These are phyloP conservation scores for Silurus asotus DNA, from an alignment of 2,113 vertebrate genomes.

Conservation along the genomic window DNA sequence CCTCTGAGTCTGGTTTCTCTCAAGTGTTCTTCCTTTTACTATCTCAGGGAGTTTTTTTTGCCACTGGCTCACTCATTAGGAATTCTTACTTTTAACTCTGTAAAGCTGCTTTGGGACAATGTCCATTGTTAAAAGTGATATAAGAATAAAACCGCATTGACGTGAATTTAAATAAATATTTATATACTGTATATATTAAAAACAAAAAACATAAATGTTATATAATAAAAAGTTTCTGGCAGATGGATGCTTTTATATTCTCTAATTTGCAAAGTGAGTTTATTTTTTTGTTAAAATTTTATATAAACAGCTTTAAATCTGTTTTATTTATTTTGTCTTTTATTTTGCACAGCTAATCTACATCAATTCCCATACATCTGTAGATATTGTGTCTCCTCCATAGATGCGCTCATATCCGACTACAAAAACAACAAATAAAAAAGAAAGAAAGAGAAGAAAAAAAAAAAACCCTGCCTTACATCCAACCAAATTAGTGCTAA, in stretches of 20 bases:
- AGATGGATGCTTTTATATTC: too few species aligned
- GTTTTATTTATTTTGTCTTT: neutral
- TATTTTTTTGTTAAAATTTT: neutral
- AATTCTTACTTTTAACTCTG: too few species aligned
- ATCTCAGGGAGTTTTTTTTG: too few species aligned
- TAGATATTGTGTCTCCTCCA: neutral
- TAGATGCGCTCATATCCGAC: neutral
- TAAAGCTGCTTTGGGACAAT: too few species aligned
- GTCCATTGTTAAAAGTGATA: too few species aligned
- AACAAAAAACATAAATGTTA: too few species aligned
- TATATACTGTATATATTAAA: neutral
- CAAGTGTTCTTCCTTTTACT: too few species aligned
- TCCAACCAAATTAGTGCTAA: conserved; percentile 2
- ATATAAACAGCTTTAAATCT: neutral
- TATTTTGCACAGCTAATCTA: too few species aligned
- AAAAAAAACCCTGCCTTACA: neutral
- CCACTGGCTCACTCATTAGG: too few species aligned
- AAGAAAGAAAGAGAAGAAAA: neutral
- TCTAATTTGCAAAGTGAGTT: neutral
- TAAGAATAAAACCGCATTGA: too few species aligned
- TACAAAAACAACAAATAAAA: neutral
- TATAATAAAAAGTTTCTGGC: too few species aligned
- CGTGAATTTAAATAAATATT: neutral
- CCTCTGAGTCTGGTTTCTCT: too few species aligned
- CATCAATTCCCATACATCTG: neutral